A percentile compares a stretch with the other conserved stretches of the same genome.
Conservation (phyloP, 2,113 vertebrate genomes). For the Apistogramma diplotaenia region DNA sequence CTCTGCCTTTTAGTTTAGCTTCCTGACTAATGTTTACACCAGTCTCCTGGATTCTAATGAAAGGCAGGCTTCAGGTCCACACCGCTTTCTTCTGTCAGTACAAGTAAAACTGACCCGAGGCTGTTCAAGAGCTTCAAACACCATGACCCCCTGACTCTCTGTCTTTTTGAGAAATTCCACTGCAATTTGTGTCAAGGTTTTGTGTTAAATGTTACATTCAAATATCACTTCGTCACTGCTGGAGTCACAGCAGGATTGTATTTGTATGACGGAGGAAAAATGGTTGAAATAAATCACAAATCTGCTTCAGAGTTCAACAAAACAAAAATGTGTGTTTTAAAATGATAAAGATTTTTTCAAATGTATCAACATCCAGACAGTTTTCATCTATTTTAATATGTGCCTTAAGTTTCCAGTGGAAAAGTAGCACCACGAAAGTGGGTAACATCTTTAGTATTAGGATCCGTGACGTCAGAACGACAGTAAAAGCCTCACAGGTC, state of each 20-base stretch:
- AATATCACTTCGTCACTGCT: background rate
- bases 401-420: too few relatives aligned
- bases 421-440: too few relatives aligned
- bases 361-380: background rate
- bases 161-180: constrained; percentile 1
- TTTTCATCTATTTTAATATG: background rate
- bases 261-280: background rate
- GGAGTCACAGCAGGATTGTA: background rate
- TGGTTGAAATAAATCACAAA: background rate
- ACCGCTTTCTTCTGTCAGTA: constrained; percentile 16
- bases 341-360: too few relatives aligned
- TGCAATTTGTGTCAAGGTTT: background rate
- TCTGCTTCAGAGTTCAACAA: background rate
- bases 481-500: too few relatives aligned
- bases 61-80: constrained; percentile 43
- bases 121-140: background rate
- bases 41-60: constrained; percentile 15
- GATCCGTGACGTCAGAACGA: too few relatives aligned
- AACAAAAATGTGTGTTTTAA: too few relatives aligned
- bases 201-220: constrained; percentile 2
- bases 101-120: background rate
- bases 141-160: background rate
- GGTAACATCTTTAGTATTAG: too few relatives aligned
- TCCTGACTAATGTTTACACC: constrained; percentile 50
- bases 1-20: constrained; percentile 25